These are phyloP conservation scores for Pachyuromys duprasi DNA, from an alignment of 2,797 vertebrate species.

Conservation along the genomic window DNA sequence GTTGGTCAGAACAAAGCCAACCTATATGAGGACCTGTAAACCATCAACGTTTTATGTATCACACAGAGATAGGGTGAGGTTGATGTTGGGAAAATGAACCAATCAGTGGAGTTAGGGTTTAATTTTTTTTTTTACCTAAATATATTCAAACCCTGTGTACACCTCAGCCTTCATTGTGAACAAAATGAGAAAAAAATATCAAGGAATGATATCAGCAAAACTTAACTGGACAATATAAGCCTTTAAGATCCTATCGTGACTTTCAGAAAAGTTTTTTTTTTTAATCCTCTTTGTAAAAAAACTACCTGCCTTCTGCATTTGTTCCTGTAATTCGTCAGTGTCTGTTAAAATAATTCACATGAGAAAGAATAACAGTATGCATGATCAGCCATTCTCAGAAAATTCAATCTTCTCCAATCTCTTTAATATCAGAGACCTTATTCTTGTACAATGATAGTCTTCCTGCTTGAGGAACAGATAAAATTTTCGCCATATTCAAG, in stretches of 20 bases:
- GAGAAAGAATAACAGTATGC: not conserved
- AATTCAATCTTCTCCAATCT: not conserved
- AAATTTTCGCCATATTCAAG: not conserved
- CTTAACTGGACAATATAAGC: not conserved
- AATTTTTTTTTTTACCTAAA: not conserved
- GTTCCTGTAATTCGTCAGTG: not conserved
- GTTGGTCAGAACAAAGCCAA: not conserved
- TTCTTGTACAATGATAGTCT: not conserved
- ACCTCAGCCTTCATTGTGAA: not conserved
- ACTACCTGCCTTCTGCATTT: not conserved
- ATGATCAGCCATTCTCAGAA: not conserved
- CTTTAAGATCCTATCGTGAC: not conserved
- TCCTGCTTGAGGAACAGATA: not conserved
- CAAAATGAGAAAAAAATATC: not conserved
- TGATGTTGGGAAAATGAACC: not conserved
- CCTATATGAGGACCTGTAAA: not conserved
- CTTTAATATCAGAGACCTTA: not conserved
- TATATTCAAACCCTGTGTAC: not conserved
- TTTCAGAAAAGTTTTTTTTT: not conserved
- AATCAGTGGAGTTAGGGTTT: not conserved
- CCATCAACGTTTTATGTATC: not conserved
- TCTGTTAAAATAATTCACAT: not conserved
- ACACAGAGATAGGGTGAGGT: not conserved
- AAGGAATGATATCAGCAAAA: not conserved
- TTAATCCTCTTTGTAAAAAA: not conserved